Evolutionary conservation across 2,797 vertebrate species (phyloP).

Genomic region (Otus scops): DNA sequence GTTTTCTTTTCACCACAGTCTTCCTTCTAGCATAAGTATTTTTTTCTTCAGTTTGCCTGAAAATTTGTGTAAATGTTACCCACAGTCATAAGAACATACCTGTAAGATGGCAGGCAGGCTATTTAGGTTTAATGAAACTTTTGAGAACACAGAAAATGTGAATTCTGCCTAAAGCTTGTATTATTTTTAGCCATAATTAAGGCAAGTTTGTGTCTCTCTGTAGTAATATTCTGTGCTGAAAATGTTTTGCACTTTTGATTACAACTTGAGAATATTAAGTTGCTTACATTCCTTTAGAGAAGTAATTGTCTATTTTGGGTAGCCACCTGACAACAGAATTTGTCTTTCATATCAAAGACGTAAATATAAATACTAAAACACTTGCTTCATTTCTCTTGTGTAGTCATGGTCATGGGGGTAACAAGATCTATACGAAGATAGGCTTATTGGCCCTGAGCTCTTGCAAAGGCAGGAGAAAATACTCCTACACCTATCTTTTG

Average conservation of each 20-base stretch:
- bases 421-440: not conserved
- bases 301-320: not conserved
- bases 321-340: not conserved
- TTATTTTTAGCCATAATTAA: not conserved
- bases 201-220: not conserved
- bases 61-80: not conserved
- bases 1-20: not conserved
- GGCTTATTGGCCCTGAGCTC: not conserved
- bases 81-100: not conserved
- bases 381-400: not conserved
- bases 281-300: not conserved
- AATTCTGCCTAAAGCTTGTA: not conserved
- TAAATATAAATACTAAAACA: not conserved
- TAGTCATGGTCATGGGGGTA: not conserved
- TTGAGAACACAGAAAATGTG: not conserved
- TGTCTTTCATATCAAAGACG: not conserved
- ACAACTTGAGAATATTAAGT: not conserved
- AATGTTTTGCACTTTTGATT: not conserved
- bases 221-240: not conserved
- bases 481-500: not conserved
- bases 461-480: not conserved
- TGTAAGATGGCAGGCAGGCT: not conserved
- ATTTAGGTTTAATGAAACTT: not conserved
- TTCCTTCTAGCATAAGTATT: not conserved
- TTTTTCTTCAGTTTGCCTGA: not conserved